Conservation (phyloP, 1,140 invertebrate genomes). For the Sipha flava region DNA sequence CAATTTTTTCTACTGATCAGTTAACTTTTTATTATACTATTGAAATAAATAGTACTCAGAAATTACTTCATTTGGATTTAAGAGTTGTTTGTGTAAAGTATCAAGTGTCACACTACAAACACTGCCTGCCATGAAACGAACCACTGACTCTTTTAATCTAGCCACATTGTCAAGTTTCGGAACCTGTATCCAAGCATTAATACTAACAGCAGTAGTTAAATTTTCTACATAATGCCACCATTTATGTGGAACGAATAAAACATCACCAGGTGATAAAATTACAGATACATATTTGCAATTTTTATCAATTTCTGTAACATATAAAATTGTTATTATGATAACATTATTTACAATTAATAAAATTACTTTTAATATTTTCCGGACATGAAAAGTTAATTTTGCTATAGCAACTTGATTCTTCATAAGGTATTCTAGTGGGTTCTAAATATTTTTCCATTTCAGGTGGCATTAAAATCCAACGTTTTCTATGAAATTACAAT, state of each 20-base stretch:
- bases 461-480: slow-evolving; percentile 88
- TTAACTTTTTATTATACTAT: too few relatives aligned
- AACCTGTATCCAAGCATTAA: slow-evolving; percentile 81
- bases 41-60: not conserved
- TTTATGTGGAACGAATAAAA: slow-evolving; percentile 74
- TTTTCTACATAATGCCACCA: slow-evolving; percentile 98
- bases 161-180: slow-evolving; percentile 33
- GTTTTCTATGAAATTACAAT: slow-evolving; percentile 60
- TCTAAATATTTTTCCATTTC: slow-evolving; percentile 55
- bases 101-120: not conserved
- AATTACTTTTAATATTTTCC: slow-evolving; percentile 40
- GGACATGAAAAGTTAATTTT: slow-evolving; percentile 65
- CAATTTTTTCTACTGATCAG: too few relatives aligned
- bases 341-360: not conserved
- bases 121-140: slow-evolving; percentile 34
- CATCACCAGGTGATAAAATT: slow-evolving; percentile 70
- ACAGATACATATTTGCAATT: slow-evolving; percentile 49
- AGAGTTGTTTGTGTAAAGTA: slow-evolving; percentile 9
- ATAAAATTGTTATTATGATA: not conserved
- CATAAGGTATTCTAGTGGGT: slow-evolving; percentile 84
- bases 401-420: slow-evolving; percentile 94
- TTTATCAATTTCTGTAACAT: not conserved
- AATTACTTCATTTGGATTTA: slow-evolving; percentile 39
- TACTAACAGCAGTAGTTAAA: slow-evolving; percentile 61
- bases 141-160: slow-evolving; percentile 36